Evolutionary conservation across 2,797 vertebrate genomes (phyloP).

Genomic region (Arrhamphus sclerolepis): DNA sequence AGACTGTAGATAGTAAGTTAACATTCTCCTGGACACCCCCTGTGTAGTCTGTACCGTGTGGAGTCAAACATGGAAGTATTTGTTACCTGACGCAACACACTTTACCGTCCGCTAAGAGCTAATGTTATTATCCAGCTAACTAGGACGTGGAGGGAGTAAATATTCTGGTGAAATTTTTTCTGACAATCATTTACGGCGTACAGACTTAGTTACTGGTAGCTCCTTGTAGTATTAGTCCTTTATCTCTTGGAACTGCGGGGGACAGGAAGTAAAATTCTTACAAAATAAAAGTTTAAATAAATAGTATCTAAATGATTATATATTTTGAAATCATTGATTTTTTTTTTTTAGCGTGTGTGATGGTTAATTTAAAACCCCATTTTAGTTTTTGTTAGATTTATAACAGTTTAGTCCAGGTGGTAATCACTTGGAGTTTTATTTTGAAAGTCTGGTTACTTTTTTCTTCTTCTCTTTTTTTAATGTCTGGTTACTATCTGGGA

Average conservation of each 20-base stretch:
- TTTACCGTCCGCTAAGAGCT: constrained; percentile 4
- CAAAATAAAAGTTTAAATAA: constrained; percentile 23
- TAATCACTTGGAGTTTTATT: neutral
- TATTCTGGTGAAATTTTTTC: neutral
- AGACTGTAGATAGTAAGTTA: no score
- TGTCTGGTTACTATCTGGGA: neutral
- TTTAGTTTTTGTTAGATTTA: neutral
- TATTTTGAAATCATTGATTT: neutral
- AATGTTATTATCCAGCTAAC: neutral
- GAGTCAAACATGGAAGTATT: neutral
- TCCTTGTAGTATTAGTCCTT: neutral
- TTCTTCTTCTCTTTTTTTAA: no score
- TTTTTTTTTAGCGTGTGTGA: neutral
- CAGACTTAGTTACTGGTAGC: neutral
- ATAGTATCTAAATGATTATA: neutral
- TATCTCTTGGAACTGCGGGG: neutral
- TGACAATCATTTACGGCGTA: neutral
- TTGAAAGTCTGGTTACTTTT: neutral
- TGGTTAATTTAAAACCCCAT: neutral
- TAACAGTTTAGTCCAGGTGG: neutral
- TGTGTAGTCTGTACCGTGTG: neutral
- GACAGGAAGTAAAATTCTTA: constrained; percentile 3
- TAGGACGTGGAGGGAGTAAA: neutral
- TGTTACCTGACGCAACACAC: neutral
- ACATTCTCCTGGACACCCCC: neutral